Percentiles rank a stretch among this genome's conserved stretches.
Conservation (phyloP, 2,888 invertebrate genomes). For the Lasioglossum calceatum region DNA sequence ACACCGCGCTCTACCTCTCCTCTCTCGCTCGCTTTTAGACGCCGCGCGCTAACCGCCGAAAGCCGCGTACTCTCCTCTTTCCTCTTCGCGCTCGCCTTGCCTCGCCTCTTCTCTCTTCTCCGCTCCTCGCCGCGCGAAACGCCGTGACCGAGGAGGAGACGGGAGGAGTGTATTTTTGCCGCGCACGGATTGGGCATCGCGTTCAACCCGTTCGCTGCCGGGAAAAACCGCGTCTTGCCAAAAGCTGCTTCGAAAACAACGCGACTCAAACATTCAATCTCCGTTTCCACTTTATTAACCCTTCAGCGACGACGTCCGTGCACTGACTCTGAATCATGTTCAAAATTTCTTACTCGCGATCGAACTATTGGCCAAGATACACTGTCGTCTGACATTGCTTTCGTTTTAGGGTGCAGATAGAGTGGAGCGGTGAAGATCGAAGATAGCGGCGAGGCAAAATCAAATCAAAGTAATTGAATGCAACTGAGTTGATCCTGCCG, state of each 20-base stretch:
- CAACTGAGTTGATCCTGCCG: background rate
- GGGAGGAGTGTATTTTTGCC: conserved; percentile 37
- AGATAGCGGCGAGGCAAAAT: no score
- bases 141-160: conserved; percentile 10
- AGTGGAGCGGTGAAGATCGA: no score
- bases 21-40: conserved; percentile 28
- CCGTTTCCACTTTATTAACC: background rate
- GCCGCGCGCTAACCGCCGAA: conserved; percentile 52
- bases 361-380: background rate
- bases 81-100: background rate
- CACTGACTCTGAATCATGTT: no score
- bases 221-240: background rate
- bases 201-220: conserved; percentile 1
- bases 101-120: conserved; percentile 23
- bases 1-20: conserved; percentile 32
- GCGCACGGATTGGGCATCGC: conserved; percentile 31
- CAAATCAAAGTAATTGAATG: no score
- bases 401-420: background rate
- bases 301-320: background rate
- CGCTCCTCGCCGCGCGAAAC: conserved; percentile 37
- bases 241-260: background rate
- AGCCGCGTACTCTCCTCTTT: conserved; percentile 28
- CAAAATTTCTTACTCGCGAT: no score
- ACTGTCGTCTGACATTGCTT: background rate
- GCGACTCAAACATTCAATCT: background rate